Conservation (phyloP, 2,888 invertebrate genomes). For the Tillus elongatus region DNA sequence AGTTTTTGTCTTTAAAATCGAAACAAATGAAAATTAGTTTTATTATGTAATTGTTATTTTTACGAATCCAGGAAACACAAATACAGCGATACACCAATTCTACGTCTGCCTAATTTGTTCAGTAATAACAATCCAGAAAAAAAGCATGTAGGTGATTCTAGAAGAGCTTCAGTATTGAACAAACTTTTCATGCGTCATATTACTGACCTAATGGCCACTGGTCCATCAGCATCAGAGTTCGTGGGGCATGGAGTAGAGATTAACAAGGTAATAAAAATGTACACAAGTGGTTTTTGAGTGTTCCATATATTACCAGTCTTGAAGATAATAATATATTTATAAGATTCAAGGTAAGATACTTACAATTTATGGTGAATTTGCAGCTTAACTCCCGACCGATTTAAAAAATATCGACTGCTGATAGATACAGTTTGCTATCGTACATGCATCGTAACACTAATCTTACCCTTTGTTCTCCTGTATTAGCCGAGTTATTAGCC, state of each 20-base stretch:
- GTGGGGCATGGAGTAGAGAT: slow-evolving; percentile 63
- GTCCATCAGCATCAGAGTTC: slow-evolving; percentile 52
- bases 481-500: too few species aligned
- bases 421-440: too few species aligned
- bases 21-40: slow-evolving; percentile 4
- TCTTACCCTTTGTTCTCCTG: too few species aligned
- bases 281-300: too few species aligned
- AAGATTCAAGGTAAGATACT: too few species aligned
- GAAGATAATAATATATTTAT: not conserved
- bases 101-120: slow-evolving; percentile 26
- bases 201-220: slow-evolving; percentile 68
- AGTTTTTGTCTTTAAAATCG: slow-evolving; percentile 1
- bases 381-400: too few species aligned
- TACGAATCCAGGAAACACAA: slow-evolving; percentile 27
- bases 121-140: slow-evolving; percentile 42
- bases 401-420: too few species aligned
- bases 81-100: slow-evolving; percentile 28
- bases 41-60: slow-evolving; percentile 6
- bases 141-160: slow-evolving; percentile 46
- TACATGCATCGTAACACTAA: too few species aligned
- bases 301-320: not conserved
- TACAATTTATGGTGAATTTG: too few species aligned
- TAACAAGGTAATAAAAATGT: too few species aligned
- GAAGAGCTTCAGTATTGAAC: slow-evolving; percentile 60
- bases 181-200: slow-evolving; percentile 75